Evolutionary conservation across 2,888 invertebrate species (phyloP).

Genomic region (Drosophila neutralis): DNA sequence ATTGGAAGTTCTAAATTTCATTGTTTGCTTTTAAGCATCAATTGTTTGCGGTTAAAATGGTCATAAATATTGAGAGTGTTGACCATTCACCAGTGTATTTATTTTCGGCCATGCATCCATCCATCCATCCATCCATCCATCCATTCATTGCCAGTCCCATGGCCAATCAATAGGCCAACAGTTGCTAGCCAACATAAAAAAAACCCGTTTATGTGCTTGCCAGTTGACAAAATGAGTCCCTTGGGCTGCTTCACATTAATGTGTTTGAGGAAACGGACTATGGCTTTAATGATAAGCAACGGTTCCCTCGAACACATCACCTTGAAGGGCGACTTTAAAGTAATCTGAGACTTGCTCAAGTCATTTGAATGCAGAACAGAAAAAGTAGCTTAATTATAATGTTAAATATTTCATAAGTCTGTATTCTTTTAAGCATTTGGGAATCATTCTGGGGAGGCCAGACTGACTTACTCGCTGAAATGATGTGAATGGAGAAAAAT

Average conservation of each 20-base stretch:
- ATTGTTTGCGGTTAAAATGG: slow-evolving; percentile 78
- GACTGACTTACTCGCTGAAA: too few species aligned
- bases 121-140: slow-evolving; percentile 11
- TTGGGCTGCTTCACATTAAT: slow-evolving; percentile 43
- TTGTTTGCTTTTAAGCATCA: slow-evolving; percentile 81
- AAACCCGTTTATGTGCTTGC: slow-evolving; percentile 49
- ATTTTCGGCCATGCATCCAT: slow-evolving; percentile 33
- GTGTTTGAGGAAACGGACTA: slow-evolving; percentile 48
- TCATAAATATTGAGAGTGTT: slow-evolving; percentile 71
- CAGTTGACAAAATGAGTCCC: slow-evolving; percentile 58
- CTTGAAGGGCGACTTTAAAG: slow-evolving; percentile 4
- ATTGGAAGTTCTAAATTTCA: slow-evolving; percentile 81
- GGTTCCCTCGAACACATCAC: slow-evolving; percentile 34
- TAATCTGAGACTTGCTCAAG: too few species aligned
- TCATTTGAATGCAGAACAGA: background rate
- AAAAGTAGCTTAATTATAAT: background rate
- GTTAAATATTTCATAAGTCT: background rate
- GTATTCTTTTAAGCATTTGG: too few species aligned
- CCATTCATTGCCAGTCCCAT: slow-evolving; percentile 25
- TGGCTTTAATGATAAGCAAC: slow-evolving; percentile 53
- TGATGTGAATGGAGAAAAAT: background rate
- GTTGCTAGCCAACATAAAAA: slow-evolving; percentile 1
- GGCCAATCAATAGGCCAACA: slow-evolving; percentile 56
- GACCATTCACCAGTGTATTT: slow-evolving; percentile 50
- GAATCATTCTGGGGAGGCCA: too few species aligned